Evolutionary conservation across 2,113 vertebrate species (phyloP), one percentile per base, ranked within the genome.

Genomic region (Syngnathus scovelli): DNA sequence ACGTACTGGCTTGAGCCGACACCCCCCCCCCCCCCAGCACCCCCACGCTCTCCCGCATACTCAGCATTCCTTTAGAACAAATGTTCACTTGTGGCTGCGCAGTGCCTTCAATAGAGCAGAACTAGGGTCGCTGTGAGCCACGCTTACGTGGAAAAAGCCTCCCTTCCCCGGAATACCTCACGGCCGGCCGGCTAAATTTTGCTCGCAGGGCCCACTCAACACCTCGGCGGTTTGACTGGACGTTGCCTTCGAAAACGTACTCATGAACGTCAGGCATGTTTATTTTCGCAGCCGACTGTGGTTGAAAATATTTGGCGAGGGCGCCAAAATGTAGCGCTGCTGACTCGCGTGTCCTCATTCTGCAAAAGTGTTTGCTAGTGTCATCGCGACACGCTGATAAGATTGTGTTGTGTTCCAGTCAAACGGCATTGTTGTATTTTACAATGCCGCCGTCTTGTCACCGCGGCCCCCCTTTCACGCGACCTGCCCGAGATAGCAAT

Each of bases 41-140:
- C 92, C 90, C 90, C 88, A 88, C 61, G 68, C 82, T 59, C 87
- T 77, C 77, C 74, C 85, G 81, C 93, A 94, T 94, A 88, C 91
- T 90, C 89, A 5, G 54, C 92, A 95, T 95, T 94, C 93, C 90
- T 93, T 86, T 79, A 73, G 91, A 93, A 94, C 93, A 95, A 94
- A 93, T 91, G 91, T 91, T 93, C 92, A 88, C 90, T 95, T 95
- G 93, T 95, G 91, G 92, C 91, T 91, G 88, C 91, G 88, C 92
- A 93, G 90, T 85, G 89, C 87, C 90, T 86, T 89, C 90, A 90
- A 89, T 86, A 88, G 88, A 88, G 87, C 85, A 86, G 87, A 85
- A 74, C 76, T 85, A 89, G 89, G 75, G 78, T 85, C 89, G 88
- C 82, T 87, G 81, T 59, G 68, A 85, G 75, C 66, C 72, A 37